These are phyloP conservation scores for Microcebus tavaratra DNA, from an alignment of 2,113 vertebrate species.

Conservation along the genomic window DNA sequence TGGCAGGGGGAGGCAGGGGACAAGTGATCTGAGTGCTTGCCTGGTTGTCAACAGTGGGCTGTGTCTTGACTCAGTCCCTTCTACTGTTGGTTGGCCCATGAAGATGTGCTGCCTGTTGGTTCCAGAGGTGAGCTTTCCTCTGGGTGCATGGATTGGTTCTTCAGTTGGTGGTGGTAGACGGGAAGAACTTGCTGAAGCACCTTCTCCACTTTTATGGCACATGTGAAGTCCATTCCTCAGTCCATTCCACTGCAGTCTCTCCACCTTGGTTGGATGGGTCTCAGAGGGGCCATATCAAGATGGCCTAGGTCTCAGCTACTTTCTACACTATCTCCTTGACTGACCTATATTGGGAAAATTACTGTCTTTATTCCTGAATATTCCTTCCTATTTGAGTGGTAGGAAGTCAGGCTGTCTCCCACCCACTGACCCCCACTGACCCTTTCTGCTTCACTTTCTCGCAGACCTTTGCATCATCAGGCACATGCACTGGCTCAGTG, in stretches of 20 bases:
- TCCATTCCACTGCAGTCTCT: not conserved
- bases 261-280: not conserved
- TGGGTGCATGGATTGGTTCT: not conserved
- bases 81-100: not conserved
- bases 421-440: too few species aligned
- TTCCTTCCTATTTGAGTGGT: too few species aligned
- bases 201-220: not conserved
- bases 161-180: not conserved
- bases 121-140: not conserved
- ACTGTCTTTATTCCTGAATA: not conserved
- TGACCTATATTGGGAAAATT: not conserved
- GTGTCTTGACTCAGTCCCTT: not conserved
- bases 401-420: not conserved
- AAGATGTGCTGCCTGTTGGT: not conserved
- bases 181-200: not conserved
- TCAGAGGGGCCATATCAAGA: too few species aligned
- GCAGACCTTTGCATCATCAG: not conserved
- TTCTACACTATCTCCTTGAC: not conserved
- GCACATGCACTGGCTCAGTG: not conserved
- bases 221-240: not conserved
- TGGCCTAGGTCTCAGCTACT: not conserved
- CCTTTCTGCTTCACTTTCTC: not conserved
- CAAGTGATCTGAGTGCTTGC: not conserved
- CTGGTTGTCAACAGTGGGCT: not conserved
- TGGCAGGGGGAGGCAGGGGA: too few species aligned